Percentiles rank a stretch among this genome's conserved stretches.
Evolutionary conservation across 2,888 invertebrate genomes (phyloP).

Genomic region (Neuroscelio doddi): DNA sequence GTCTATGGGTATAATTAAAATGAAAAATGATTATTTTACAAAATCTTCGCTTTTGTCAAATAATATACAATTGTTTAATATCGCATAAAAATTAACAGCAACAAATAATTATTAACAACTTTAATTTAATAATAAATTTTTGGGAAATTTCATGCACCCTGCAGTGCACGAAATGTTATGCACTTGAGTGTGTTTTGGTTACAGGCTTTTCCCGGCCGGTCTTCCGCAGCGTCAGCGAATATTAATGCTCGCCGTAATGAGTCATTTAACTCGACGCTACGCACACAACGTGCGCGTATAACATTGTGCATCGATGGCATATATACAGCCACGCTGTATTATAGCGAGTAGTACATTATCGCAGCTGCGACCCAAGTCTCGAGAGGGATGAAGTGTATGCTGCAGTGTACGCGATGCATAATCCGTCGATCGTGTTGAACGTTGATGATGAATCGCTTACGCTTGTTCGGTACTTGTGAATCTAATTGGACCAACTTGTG

Average conservation of each 20-base stretch:
- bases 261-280: constrained; percentile 7
- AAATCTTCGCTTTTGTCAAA: too few relatives aligned
- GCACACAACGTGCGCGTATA: background rate
- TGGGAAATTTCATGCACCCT: background rate
- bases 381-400: background rate
- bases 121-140: too few relatives aligned
- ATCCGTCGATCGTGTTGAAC: constrained; percentile 4
- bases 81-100: too few relatives aligned
- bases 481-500: constrained; percentile 1
- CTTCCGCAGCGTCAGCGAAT: constrained; percentile 6
- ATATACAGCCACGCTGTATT: background rate
- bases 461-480: background rate
- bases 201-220: constrained; percentile 1
- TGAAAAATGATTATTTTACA: too few relatives aligned
- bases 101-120: too few relatives aligned
- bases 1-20: too few relatives aligned
- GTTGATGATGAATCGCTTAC: constrained; percentile 4
- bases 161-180: background rate
- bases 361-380: constrained; percentile 1
- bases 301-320: background rate
- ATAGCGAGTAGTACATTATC: constrained; percentile 1
- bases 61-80: too few relatives aligned
- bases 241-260: constrained; percentile 11
- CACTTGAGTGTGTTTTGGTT: constrained; percentile 8
- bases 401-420: background rate